A percentile compares a stretch with the other conserved stretches of the same genome.
Conservation (phyloP, 2,797 vertebrate species). For the Pseudomugil tenellus region DNA sequence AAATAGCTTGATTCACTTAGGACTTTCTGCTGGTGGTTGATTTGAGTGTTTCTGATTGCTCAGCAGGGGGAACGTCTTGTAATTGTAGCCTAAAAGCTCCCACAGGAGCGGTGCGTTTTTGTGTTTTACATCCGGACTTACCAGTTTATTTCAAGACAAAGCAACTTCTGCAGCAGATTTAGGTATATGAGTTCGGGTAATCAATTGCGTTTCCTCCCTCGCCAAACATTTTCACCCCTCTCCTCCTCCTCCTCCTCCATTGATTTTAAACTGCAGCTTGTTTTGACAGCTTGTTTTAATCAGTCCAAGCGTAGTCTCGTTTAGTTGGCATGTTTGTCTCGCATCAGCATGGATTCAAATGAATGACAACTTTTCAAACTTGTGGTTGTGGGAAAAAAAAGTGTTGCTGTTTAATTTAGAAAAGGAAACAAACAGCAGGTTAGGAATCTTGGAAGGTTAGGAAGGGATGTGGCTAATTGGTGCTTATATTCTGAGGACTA, state of each 20-base stretch:
- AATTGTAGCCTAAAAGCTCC: conserved; percentile 65
- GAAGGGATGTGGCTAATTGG: conserved; percentile 65
- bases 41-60: conserved; percentile 65
- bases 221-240: conserved; percentile 1
- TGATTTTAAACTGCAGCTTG: conserved; percentile 20
- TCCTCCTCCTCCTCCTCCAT: too few species aligned
- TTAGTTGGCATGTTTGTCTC: conserved; percentile 25
- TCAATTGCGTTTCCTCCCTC: conserved; percentile 14
- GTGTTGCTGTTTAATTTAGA: conserved; percentile 34
- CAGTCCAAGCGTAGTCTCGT: conserved; percentile 11
- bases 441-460: too few species aligned
- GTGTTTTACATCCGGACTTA: conserved; percentile 41
- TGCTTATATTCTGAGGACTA: conserved; percentile 60
- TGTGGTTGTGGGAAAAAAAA: conserved; percentile 5
- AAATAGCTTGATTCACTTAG: conserved; percentile 45
- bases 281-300: conserved; percentile 47
- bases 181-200: conserved; percentile 17
- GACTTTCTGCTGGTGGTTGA: conserved; percentile 59
- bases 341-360: conserved; percentile 30
- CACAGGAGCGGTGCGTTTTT: conserved; percentile 47
- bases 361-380: conserved; percentile 47
- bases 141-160: conserved; percentile 25
- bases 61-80: conserved; percentile 46
- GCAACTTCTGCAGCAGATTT: conserved; percentile 27
- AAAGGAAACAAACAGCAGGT: conserved; percentile 33